Percentiles rank a stretch among this genome's conserved stretches.
phyloP scores from a whole-genome alignment of 2,888 invertebrate species.

The Agriopis aurantiaria region DNA sequence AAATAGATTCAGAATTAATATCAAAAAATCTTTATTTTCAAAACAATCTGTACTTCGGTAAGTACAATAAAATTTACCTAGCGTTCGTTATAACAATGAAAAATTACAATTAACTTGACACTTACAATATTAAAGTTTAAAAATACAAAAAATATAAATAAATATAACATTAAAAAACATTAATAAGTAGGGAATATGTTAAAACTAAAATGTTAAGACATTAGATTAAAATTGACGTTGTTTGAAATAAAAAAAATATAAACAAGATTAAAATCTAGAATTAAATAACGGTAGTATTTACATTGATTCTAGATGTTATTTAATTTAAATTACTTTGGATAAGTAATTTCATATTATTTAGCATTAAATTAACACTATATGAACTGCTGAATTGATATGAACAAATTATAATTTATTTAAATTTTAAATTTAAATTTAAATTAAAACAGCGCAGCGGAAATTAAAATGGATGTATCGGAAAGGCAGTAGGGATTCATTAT shows the following conservation, averaged over 20 bases:
- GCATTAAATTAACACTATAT: background rate
- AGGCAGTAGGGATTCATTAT: slow-evolving; percentile 35
- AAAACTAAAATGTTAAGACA: too few species aligned
- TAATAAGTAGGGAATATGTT: background rate
- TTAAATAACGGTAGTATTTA: too few species aligned
- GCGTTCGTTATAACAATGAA: slow-evolving; percentile 71
- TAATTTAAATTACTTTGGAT: too few species aligned
- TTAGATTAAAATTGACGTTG: too few species aligned
- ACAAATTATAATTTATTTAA: background rate
- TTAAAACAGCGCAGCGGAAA: slow-evolving; percentile 1
- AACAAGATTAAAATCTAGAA: too few species aligned
- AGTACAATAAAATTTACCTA: slow-evolving; percentile 78
- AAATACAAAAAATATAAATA: slow-evolving; percentile 10
- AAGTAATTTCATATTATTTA: too few species aligned
- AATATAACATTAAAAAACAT: background rate
- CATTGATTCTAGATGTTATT: too few species aligned
- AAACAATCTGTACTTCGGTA: slow-evolving; percentile 72
- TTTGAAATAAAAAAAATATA: too few species aligned
- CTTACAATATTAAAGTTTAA: slow-evolving; percentile 47
- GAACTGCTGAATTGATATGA: background rate
- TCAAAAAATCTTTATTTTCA: slow-evolving; percentile 73
- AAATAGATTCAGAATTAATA: slow-evolving; percentile 43
- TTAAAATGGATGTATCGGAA: background rate
- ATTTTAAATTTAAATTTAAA: too few species aligned
- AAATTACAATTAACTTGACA: slow-evolving; percentile 62